Conservation (phyloP, 37 sponge, comb jelly and placozoan genomes). For the Axinella damicornis region DNA sequence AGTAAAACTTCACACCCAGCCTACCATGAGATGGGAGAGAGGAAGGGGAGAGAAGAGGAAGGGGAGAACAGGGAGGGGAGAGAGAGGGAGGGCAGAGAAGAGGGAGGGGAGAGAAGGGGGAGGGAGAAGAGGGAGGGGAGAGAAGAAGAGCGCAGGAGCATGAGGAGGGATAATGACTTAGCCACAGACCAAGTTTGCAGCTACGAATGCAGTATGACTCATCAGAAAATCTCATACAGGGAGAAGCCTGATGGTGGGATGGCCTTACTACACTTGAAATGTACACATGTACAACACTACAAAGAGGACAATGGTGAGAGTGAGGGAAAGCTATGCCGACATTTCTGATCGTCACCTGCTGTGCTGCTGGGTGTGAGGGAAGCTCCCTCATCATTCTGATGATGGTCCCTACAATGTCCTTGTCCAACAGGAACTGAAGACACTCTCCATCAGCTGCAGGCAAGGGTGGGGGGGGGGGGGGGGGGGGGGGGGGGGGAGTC, state of each 20-base stretch:
- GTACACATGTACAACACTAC: neutral
- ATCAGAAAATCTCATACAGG: too few species aligned
- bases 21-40: slow-evolving; percentile 18
- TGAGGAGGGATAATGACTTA: neutral
- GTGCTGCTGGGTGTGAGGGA: slow-evolving; percentile 24
- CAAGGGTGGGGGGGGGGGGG: too few species aligned
- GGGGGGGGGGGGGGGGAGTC: too few species aligned
- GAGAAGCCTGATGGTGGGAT: neutral
- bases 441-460: slow-evolving; percentile 30
- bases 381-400: slow-evolving; percentile 31
- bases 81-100: neutral
- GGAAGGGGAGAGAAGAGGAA: neutral
- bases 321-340: neutral
- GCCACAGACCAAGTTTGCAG: too few species aligned
- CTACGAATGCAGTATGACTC: too few species aligned
- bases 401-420: slow-evolving; percentile 32
- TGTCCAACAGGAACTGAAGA: slow-evolving; percentile 36
- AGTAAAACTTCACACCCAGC: slow-evolving; percentile 51
- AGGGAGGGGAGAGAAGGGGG: neutral
- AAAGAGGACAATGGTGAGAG: neutral
- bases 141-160: neutral
- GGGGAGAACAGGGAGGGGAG: neutral
- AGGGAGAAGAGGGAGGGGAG: neutral
- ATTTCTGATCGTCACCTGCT: slow-evolving; percentile 21
- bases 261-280: neutral